Evolutionary conservation across 2,113 vertebrate species (phyloP), one percentile per base, ranked within the genome.

Genomic region (Eulemur macaco): DNA sequence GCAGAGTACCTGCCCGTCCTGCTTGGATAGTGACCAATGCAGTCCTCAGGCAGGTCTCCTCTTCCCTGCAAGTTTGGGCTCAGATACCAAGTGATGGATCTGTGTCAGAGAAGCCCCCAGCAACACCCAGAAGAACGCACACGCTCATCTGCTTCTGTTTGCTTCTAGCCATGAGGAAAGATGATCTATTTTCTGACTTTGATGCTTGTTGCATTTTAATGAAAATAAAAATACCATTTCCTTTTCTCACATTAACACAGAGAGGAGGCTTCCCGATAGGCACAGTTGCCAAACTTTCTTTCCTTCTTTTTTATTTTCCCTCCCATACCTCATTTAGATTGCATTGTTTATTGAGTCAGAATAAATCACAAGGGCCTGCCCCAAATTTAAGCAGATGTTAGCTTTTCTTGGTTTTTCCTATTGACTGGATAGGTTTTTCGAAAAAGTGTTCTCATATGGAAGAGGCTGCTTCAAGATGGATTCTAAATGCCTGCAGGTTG

Each of bases 161-260:
- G 91, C 54, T 97, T 97, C 34, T 20, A 98, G 54, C 29, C 81
- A 50, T 54, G 73, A 97, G 91, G 50, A 97, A 95, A 92, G 3
- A 85, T 89, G 76, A 3, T 98, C 58, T 97, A 27, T 91, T 98
- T 98, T 98, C 96, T 82, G 97, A 78, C 34, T 93, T 96, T 50
- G 47, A 25, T 96, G 87, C 47, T 71, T 95, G 29, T 31, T 97
- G 95, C 97, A 98, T 98, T 97, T 97, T 97, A 98, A 96, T 94
- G 89, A 98, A 98, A 98, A 98, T 94, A 89, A 98, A 97, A 97
- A 96, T 96, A 89, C 3, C 95, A 95, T 89, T 97, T 97, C 50
- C 96, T 98, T 95, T 89, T 56, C 88, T 97, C 95, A 98, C 91
- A 93, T 96, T 95, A 87, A 93, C 94, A 91, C 64, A 47, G 71